A percentile compares a stretch with the other conserved stretches of the same genome.
Conservation (phyloP, 64 coral and sea anemone genomes). For the Dendronephthya gigantea region DNA sequence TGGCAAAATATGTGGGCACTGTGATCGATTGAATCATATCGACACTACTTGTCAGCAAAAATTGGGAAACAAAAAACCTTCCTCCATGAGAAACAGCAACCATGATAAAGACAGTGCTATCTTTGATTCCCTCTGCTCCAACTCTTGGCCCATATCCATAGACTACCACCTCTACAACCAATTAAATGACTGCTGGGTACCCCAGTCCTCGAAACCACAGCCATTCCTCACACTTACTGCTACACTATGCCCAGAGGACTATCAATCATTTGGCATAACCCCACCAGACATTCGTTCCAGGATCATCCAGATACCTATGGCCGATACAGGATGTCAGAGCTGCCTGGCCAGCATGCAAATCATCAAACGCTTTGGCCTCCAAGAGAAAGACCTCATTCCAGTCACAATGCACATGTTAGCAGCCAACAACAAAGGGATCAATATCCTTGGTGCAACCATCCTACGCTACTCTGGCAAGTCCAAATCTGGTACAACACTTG, state of each 20-base stretch:
- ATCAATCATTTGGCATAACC: neutral
- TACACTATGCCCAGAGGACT: slow-evolving; percentile 10
- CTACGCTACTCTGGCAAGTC: neutral
- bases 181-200: neutral
- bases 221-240: neutral
- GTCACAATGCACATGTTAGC: neutral
- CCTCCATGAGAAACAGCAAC: neutral
- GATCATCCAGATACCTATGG: neutral
- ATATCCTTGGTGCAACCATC: neutral
- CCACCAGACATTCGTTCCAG: neutral
- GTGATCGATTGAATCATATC: neutral
- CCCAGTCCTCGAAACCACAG: neutral
- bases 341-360: slow-evolving; percentile 29
- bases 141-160: neutral
- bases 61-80: neutral
- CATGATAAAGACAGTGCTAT: neutral
- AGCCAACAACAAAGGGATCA: slow-evolving; percentile 15
- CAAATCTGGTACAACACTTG: neutral
- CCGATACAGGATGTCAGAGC: slow-evolving; percentile 16
- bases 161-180: slow-evolving; percentile 31
- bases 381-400: neutral
- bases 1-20: neutral
- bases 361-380: neutral
- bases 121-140: neutral
- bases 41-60: slow-evolving; percentile 40